Conservation (phyloP, 1,140 invertebrate species). For the Drosophila ananassae region DNA sequence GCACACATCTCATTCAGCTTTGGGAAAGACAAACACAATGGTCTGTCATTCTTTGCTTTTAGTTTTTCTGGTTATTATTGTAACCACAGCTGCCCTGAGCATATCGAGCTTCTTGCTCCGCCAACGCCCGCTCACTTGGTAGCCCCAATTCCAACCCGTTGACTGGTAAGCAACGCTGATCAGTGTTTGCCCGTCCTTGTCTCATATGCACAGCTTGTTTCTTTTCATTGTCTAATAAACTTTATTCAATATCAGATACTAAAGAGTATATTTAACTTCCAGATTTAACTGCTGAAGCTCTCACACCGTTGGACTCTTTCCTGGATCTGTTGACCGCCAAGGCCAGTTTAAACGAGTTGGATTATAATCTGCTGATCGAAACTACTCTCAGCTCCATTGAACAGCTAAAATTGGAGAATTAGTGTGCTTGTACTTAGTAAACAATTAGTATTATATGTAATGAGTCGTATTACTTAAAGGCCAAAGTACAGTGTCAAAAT, state of each 20-base stretch:
- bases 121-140: constrained; percentile 41
- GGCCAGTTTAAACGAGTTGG: constrained; percentile 91
- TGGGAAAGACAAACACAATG: constrained; percentile 61
- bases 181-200: constrained; percentile 38
- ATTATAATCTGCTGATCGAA: constrained; percentile 92
- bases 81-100: constrained; percentile 57
- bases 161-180: constrained; percentile 53
- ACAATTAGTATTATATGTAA: neutral
- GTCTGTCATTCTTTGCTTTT: constrained; percentile 67
- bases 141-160: constrained; percentile 15
- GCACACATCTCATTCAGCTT: constrained; percentile 40
- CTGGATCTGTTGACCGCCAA: constrained; percentile 93
- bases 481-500: constrained; percentile 53
- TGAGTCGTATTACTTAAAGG: constrained; percentile 14
- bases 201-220: neutral
- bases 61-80: constrained; percentile 70
- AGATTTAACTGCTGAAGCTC: constrained; percentile 89
- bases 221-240: neutral
- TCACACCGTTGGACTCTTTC: constrained; percentile 93
- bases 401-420: constrained; percentile 55
- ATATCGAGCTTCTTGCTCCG: constrained; percentile 47
- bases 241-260: neutral
- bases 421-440: constrained; percentile 6
- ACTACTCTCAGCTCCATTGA: constrained; percentile 87
- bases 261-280: constrained; percentile 40